These are phyloP conservation scores for Antheraea yamamai DNA, from an alignment of 2,888 invertebrate species.

Conservation along the genomic window DNA sequence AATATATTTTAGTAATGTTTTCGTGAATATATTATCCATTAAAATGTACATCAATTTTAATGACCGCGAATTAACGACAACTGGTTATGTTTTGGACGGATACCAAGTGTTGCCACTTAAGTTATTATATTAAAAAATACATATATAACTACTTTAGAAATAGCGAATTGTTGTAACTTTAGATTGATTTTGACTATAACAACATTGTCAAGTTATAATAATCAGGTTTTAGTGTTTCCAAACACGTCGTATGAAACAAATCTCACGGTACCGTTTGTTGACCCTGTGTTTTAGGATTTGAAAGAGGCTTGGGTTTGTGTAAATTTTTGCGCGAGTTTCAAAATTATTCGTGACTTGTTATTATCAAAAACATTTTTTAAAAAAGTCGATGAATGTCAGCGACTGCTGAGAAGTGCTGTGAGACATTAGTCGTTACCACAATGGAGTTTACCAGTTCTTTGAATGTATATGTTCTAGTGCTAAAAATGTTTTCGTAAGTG, in stretches of 20 bases:
- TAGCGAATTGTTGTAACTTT: not conserved
- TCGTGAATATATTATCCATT: too few relatives aligned
- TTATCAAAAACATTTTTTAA: not conserved
- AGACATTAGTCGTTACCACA: too few relatives aligned
- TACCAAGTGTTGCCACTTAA: not conserved
- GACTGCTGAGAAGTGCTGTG: too few relatives aligned
- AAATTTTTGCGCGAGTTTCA: not conserved
- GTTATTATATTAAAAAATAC: not conserved
- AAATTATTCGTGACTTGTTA: not conserved
- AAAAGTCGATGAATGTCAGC: too few relatives aligned
- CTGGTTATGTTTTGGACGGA: not conserved
- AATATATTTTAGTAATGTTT: not conserved
- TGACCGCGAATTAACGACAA: not conserved
- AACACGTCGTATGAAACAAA: not conserved
- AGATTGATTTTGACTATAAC: not conserved
- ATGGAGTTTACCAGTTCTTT: too few relatives aligned
- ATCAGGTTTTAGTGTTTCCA: not conserved
- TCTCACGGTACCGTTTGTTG: conserved; percentile 2
- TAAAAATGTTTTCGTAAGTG: not conserved
- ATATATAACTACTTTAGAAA: not conserved
- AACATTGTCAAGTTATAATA: not conserved
- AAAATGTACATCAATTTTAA: not conserved
- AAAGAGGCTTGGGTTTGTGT: not conserved
- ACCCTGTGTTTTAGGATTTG: not conserved
- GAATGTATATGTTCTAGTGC: not conserved